Percentiles rank a stretch among this genome's conserved stretches.
phyloP scores from a whole-genome alignment of 1,140 invertebrate genomes.

The Apolygus lucorum region DNA sequence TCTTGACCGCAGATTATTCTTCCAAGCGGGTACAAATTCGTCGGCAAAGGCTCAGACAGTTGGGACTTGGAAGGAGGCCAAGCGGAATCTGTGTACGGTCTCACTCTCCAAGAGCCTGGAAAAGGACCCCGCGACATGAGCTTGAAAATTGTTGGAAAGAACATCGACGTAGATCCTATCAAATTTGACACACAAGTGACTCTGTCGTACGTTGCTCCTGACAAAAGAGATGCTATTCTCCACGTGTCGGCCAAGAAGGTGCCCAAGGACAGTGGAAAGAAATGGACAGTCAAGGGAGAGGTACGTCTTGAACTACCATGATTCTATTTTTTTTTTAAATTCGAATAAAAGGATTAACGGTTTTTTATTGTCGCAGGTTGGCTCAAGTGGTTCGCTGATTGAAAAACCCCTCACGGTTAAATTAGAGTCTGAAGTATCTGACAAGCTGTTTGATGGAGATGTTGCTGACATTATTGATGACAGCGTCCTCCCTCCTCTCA shows the following conservation, averaged over 20 bases:
- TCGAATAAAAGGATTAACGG: no score
- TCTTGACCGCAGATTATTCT: background rate
- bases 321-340: no score
- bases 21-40: background rate
- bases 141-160: conserved; percentile 28
- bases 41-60: background rate
- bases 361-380: conserved; percentile 25
- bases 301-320: no score
- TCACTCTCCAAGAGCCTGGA: background rate
- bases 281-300: conserved; percentile 27
- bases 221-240: conserved; percentile 20
- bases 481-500: conserved; percentile 12
- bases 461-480: conserved; percentile 23
- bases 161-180: conserved; percentile 25
- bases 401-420: conserved; percentile 21
- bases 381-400: conserved; percentile 21
- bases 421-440: conserved; percentile 28
- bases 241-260: conserved; percentile 26
- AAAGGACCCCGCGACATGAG: conserved; percentile 24
- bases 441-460: conserved; percentile 24
- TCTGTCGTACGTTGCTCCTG: conserved; percentile 18
- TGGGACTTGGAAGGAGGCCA: background rate
- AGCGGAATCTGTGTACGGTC: background rate
- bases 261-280: conserved; percentile 18
- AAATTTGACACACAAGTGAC: conserved; percentile 30